These are phyloP conservation scores for Mohoua ochrocephala DNA, from an alignment of 2,113 vertebrate species.

Conservation along the genomic window DNA sequence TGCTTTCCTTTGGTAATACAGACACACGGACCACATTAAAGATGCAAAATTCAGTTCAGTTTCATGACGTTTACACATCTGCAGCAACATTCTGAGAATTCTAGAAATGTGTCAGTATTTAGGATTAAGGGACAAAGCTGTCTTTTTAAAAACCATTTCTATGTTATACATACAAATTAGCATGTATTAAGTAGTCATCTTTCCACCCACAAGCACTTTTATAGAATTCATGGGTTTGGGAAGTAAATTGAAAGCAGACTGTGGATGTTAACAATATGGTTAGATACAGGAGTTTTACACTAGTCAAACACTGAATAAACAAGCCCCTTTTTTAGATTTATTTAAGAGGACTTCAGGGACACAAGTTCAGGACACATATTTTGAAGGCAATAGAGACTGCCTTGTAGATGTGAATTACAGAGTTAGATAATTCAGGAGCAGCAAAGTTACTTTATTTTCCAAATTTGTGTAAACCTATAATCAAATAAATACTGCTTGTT, in stretches of 20 bases:
- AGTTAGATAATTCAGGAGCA: neutral
- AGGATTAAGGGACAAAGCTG: neutral
- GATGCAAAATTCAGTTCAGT: neutral
- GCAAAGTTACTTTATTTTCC: neutral
- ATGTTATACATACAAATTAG: neutral
- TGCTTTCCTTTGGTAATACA: neutral
- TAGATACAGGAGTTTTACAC: neutral
- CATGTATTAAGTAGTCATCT: conserved; percentile 1
- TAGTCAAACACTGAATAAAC: neutral
- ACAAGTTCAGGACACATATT: neutral
- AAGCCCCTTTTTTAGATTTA: neutral
- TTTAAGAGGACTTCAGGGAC: neutral
- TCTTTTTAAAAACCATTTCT: conserved; percentile 3
- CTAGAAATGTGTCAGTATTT: neutral
- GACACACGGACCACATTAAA: neutral
- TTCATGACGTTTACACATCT: neutral
- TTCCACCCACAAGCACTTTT: conserved; percentile 14
- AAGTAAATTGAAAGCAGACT: conserved; percentile 43
- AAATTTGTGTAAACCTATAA: neutral
- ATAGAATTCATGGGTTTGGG: neutral
- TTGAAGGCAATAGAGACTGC: neutral
- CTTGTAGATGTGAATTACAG: neutral
- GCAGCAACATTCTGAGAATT: neutral
- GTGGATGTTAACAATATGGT: conserved; percentile 13
- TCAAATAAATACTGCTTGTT: neutral